phyloP scores from a whole-genome alignment of 2,797 vertebrate genomes.

The Eptatretus atami region DNA sequence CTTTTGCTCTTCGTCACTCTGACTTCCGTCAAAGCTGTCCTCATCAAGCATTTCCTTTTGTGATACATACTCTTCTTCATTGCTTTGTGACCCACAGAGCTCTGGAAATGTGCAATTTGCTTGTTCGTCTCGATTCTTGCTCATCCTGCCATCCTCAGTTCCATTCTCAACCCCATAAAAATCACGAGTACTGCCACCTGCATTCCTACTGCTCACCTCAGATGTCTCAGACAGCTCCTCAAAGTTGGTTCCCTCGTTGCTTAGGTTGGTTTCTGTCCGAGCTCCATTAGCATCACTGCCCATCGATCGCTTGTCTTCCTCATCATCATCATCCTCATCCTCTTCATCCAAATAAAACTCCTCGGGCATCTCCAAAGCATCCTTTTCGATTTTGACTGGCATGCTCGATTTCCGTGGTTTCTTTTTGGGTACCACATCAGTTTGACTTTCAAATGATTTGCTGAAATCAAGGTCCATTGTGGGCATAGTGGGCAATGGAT shows the following conservation, averaged over 20 bases:
- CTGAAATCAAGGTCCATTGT: slow-evolving; percentile 26
- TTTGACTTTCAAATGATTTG: too few relatives aligned
- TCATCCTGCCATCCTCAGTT: background rate
- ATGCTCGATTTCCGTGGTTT: slow-evolving; percentile 96
- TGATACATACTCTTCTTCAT: background rate
- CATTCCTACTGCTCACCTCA: too few relatives aligned
- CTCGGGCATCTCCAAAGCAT: slow-evolving; percentile 75
- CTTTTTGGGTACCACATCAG: slow-evolving; percentile 40
- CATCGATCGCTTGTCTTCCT: background rate
- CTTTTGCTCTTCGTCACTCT: slow-evolving; percentile 19
- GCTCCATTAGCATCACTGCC: slow-evolving; percentile 1
- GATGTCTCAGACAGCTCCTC: too few relatives aligned
- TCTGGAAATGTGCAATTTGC: background rate
- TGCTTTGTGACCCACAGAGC: slow-evolving; percentile 3
- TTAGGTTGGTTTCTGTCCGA: background rate
- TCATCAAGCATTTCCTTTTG: slow-evolving; percentile 15
- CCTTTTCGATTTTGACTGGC: slow-evolving; percentile 98
- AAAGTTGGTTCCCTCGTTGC: slow-evolving; percentile 1
- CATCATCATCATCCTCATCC: slow-evolving; percentile 36
- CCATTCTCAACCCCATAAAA: background rate
- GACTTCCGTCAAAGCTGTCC: slow-evolving; percentile 23
- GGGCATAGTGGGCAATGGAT: slow-evolving; percentile 72
- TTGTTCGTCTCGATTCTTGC: background rate
- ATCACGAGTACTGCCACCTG: too few relatives aligned
- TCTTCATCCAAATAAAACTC: slow-evolving; percentile 73